Evolutionary conservation across 2,888 invertebrate genomes (phyloP).

Genomic region (Eupithecia subfuscata): DNA sequence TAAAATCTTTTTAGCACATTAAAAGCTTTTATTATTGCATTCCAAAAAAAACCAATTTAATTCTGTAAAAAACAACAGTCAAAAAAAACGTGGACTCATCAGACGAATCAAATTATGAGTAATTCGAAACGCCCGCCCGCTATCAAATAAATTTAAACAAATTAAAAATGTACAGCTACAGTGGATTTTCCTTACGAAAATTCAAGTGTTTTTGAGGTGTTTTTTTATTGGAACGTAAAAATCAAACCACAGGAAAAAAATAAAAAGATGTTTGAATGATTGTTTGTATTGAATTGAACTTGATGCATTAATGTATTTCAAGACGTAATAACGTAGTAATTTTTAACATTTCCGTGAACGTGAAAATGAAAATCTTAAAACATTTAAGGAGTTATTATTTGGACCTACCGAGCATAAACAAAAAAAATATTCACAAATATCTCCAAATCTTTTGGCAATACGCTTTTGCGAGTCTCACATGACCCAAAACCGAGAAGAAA

Average conservation of each 20-base stretch:
- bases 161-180: conserved; percentile 40
- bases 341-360: not conserved
- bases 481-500: no score
- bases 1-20: not conserved
- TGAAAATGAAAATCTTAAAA: no score
- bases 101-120: conserved; percentile 49
- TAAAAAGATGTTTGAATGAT: not conserved
- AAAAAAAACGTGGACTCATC: conserved; percentile 51
- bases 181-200: not conserved
- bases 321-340: no score
- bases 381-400: no score
- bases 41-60: conserved; percentile 14
- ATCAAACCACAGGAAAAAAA: no score
- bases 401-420: no score
- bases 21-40: not conserved
- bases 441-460: no score
- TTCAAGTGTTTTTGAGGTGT: no score
- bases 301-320: no score
- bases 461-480: no score
- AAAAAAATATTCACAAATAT: no score
- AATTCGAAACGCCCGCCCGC: conserved; percentile 39
- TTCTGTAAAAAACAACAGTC: conserved; percentile 37
- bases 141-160: conserved; percentile 45
- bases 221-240: no score
- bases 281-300: not conserved